phyloP scores from a whole-genome alignment of 2,888 invertebrate genomes.

The Choreutis nemorana region DNA sequence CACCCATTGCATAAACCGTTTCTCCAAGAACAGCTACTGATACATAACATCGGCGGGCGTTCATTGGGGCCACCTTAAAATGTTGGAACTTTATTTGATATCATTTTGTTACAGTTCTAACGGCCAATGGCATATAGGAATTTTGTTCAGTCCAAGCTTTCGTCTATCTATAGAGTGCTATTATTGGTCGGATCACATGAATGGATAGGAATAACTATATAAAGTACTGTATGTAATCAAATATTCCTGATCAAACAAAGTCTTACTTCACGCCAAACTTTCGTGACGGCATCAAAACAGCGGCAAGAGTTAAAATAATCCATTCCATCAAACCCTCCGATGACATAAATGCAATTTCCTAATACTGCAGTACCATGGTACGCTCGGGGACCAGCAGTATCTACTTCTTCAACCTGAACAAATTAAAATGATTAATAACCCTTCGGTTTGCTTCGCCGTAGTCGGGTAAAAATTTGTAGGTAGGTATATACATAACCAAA shows the following conservation, averaged over 20 bases:
- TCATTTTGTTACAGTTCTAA: neutral
- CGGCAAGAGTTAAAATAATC: slow-evolving; percentile 88
- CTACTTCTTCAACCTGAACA: slow-evolving; percentile 75
- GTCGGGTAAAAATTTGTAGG: no score
- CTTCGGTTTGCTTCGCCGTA: no score
- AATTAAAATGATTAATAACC: no score
- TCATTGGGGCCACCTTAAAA: slow-evolving; percentile 83
- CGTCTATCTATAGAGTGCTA: neutral
- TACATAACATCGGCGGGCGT: slow-evolving; percentile 86
- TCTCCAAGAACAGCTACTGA: slow-evolving; percentile 82
- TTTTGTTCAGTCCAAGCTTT: neutral
- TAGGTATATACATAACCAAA: no score
- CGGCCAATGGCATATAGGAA: no score
- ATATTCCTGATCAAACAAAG: neutral
- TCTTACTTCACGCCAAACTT: slow-evolving; percentile 80
- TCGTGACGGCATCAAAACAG: slow-evolving; percentile 85
- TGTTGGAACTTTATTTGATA: neutral
- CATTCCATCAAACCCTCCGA: slow-evolving; percentile 93
- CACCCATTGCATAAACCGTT: slow-evolving; percentile 87
- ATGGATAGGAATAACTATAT: neutral
- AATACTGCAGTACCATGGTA: slow-evolving; percentile 94
- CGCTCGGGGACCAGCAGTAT: slow-evolving; percentile 85
- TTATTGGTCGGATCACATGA: neutral
- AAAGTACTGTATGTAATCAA: no score
- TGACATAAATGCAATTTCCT: slow-evolving; percentile 83